phyloP scores from a whole-genome alignment of 2,113 vertebrate genomes.

The Mirza zaza region DNA sequence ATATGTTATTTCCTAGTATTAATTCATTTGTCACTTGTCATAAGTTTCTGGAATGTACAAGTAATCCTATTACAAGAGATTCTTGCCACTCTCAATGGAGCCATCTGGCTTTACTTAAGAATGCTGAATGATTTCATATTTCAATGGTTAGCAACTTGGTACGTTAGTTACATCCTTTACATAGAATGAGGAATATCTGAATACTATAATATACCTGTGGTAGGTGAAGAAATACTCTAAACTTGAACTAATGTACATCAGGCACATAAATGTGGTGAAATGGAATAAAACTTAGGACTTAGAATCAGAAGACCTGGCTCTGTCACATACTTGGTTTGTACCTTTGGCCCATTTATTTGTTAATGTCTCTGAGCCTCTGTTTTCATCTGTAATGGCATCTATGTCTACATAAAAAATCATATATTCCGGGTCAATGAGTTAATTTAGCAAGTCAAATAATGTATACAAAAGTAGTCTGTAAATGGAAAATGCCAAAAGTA shows the following conservation, averaged over 20 bases:
- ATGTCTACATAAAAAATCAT: not conserved
- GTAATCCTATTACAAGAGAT: constrained; percentile 50
- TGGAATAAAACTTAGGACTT: not conserved
- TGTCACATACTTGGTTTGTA: not conserved
- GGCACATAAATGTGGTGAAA: not conserved
- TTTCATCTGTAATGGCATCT: constrained; percentile 33
- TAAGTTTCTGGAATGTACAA: constrained; percentile 55
- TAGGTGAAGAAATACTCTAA: not conserved
- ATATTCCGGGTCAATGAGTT: not conserved
- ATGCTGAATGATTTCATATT: constrained; percentile 38
- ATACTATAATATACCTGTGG: not conserved
- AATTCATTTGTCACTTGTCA: constrained; percentile 46
- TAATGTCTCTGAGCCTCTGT: not conserved
- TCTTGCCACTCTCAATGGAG: constrained; percentile 42
- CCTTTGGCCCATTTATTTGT: not conserved
- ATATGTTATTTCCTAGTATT: constrained; percentile 11
- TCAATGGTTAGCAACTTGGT: constrained; percentile 11
- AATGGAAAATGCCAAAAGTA: not conserved
- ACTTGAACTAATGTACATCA: not conserved
- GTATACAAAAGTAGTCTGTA: not conserved
- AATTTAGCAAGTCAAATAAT: constrained; percentile 15
- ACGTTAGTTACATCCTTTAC: not conserved
- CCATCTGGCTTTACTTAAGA: constrained; percentile 51
- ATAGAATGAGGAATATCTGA: not conserved
- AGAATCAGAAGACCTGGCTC: not conserved